A percentile compares a stretch with the other conserved stretches of the same genome.
These are phyloP conservation scores for Sterrhoptilus dennistouni DNA, from an alignment of 2,113 vertebrate genomes.

Conservation along the genomic window DNA sequence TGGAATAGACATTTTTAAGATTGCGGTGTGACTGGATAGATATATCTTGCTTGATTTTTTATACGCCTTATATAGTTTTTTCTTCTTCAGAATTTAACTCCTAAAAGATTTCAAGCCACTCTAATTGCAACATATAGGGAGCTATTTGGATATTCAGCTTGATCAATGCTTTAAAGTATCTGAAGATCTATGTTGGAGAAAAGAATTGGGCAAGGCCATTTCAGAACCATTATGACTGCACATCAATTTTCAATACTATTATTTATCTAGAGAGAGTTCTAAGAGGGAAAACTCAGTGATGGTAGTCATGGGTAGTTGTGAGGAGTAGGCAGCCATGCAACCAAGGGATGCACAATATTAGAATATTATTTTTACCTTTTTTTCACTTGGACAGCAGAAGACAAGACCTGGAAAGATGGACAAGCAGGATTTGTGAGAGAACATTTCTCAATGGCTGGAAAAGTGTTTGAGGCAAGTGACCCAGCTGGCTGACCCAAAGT, in stretches of 20 bases:
- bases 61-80: not conserved
- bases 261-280: not conserved
- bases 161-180: not conserved
- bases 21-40: not conserved
- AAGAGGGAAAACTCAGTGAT: not conserved
- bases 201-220: not conserved
- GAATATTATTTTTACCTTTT: not conserved
- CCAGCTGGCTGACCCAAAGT: conserved; percentile 2
- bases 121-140: not conserved
- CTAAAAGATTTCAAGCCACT: not conserved
- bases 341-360: not conserved
- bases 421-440: not conserved
- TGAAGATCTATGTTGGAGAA: not conserved
- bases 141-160: not conserved
- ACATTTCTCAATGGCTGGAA: conserved; percentile 14
- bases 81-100: not conserved
- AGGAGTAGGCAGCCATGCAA: not conserved
- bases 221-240: not conserved
- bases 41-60: not conserved
- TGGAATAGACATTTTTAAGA: not conserved
- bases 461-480: not conserved
- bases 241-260: not conserved
- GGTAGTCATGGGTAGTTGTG: not conserved
- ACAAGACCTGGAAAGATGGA: not conserved
- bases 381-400: not conserved